These are phyloP conservation scores for Phrynocephalus guinanensis DNA, from an alignment of 2,797 vertebrate genomes.

Conservation along the genomic window DNA sequence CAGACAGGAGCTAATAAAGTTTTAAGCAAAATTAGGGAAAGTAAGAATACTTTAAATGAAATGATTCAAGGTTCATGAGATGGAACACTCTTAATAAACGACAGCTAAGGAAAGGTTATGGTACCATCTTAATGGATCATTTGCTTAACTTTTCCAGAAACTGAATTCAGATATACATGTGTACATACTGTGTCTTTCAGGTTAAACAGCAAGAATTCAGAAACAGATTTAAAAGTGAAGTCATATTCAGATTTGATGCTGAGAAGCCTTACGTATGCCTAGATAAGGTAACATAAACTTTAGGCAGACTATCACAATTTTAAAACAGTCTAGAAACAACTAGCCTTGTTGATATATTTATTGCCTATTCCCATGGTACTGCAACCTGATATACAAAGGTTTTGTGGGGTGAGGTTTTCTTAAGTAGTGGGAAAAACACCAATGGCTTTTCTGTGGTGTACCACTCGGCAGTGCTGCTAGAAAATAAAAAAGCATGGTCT, in stretches of 20 bases:
- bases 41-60: slow-evolving; percentile 84
- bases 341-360: neutral
- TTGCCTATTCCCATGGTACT: neutral
- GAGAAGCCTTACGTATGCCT: slow-evolving; percentile 81
- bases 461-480: neutral
- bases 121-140: slow-evolving; percentile 55
- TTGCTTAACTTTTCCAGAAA: slow-evolving; percentile 56
- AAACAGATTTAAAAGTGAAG: slow-evolving; percentile 85
- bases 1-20: slow-evolving; percentile 72
- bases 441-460: neutral
- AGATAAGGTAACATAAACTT: slow-evolving; percentile 72
- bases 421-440: neutral
- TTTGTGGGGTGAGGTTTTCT: neutral
- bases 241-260: slow-evolving; percentile 81
- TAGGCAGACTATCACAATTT: slow-evolving; percentile 29
- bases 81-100: slow-evolving; percentile 72
- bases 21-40: slow-evolving; percentile 78
- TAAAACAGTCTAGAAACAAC: neutral
- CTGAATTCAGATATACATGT: slow-evolving; percentile 54
- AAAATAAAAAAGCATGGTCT: neutral
- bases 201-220: slow-evolving; percentile 83
- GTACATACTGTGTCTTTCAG: slow-evolving; percentile 75
- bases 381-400: neutral
- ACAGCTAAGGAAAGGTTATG: slow-evolving; percentile 66
- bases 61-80: slow-evolving; percentile 87